Conservation (phyloP, 1,140 invertebrate species). For the Homarus americanus region DNA sequence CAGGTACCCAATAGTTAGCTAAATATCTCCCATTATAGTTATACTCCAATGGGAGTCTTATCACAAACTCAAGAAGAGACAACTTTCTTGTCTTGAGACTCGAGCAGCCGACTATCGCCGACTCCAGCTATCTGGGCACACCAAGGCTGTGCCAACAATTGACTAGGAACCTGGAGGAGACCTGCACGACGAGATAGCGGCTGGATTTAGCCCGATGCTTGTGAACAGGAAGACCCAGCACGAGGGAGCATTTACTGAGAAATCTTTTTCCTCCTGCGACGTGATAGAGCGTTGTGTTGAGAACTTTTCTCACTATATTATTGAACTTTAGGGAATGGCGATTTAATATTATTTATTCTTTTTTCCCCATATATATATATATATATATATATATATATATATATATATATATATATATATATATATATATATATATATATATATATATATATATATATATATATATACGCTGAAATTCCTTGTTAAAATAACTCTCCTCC, state of each 20-base stretch:
- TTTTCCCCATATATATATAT: background rate
- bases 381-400: background rate
- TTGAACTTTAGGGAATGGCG: too few relatives aligned
- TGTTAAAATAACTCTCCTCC: too few relatives aligned
- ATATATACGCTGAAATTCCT: too few relatives aligned
- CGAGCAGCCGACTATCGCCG: background rate
- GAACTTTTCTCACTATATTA: background rate
- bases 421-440: too few relatives aligned
- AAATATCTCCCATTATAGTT: too few relatives aligned
- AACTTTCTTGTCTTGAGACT: background rate
- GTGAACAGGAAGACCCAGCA: background rate
- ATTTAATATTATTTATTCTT: too few relatives aligned
- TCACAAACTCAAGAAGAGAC: slow-evolving; percentile 11
- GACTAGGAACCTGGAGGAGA: background rate
- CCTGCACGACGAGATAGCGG: slow-evolving; percentile 9
- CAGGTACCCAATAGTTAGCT: too few relatives aligned
- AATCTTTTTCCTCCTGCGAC: background rate
- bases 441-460: too few relatives aligned
- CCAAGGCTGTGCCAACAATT: background rate
- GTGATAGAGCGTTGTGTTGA: background rate
- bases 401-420: background rate
- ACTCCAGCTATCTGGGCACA: background rate
- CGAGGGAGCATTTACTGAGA: background rate
- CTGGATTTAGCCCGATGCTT: slow-evolving; percentile 9
- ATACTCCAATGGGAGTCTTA: slow-evolving; percentile 3